Evolutionary conservation across 2,888 invertebrate genomes (phyloP), one percentile per base, ranked within the genome.

Genomic region (Ariolimax columbianus): DNA sequence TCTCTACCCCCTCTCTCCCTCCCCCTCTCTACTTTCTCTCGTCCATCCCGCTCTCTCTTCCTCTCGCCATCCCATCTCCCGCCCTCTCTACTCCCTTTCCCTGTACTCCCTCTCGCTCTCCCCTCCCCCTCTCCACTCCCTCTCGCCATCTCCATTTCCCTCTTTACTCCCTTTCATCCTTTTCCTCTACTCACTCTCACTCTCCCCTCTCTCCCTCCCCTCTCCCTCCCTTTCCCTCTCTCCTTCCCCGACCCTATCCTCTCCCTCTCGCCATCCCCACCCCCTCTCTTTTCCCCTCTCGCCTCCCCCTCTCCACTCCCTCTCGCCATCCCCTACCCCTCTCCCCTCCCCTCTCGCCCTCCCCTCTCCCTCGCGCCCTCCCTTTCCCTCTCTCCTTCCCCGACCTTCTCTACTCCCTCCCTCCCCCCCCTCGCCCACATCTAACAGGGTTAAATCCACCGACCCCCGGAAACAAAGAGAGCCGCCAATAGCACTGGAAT

Each of bases 401-500:
- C 2, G 26, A n/a, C 77, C 23, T 30, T n/a, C n/a, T n/a, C n/a
- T n/a, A n/a, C n/a, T 43, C n/a, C n/a, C n/a, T n/a, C n/a, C n/a
- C 36, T 11, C 1, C n/a, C 1, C 26, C 26, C 63, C 26, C 19
- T 1, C 63, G 36, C 55, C 38, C 75, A 47, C 33, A 51, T 75
- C 36, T 77, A 77, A 77, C 38, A 51, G 38, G 77, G 55, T 59
- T 77, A 77, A 23, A 23, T 36, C 59, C 77, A 36, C 23, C 14
- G 26, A 26, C 55, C 23, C 26, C 51, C 33, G 6, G 77, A 59
- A 47, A 33, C 55, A n/a, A 43, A 63, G 43, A 68, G 43, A 47
- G 2, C 40, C 26, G 38, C 79, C 79, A 63, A 79, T 43, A 79
- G 36, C 66, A 72, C 33, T 81, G 81, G 72, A 79, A 66, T 79